Evolutionary conservation across 2,797 vertebrate genomes (phyloP), one percentile per base, ranked within the genome.

Genomic region (Lepus townsendii): DNA sequence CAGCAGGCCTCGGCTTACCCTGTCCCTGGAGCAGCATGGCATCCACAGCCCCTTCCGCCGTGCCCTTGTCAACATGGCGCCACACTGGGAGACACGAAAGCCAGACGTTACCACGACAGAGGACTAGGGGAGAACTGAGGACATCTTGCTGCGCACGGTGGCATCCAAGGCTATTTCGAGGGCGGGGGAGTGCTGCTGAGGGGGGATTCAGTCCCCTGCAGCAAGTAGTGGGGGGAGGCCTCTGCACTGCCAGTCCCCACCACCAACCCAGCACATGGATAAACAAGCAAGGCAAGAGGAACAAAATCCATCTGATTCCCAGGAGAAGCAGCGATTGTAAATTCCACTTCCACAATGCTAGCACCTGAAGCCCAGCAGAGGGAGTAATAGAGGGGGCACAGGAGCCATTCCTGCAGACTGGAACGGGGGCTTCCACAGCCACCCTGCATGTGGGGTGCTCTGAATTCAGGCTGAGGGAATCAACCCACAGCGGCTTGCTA

Each of bases 51-150:
- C 99, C 99, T 32, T 99, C 99, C 0, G 98, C 97, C 0, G 99
- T 99, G 12, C 98, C 98, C 95, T 99, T 99, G 97, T 99, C 99
- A 42, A 99, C 99, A 68, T 99, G 99, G 95, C 99, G 98, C 99
- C 99, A 99, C 77, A 99, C 99, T 99, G 96, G 30, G 96, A 88
- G 95, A 85, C n/a, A 96, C 0, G 7, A 95, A 78, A 95, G 57
- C 4, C 38, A 76, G 63, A 38, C 0, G 0, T 75, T 22, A 88
- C 71, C 50, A 5, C 2, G 3, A 68, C 30, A 52, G 14, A 30
- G 52, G 72, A 26, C 22, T 1, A 27, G 60, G 22, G 47, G 20
- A 73, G 38, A 52, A 50, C 26, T 20, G 1, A 80, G 72, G 30
- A 42, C 78, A 50, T 30, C 86, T 72, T 78, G 4, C 11, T n/a